These are phyloP conservation scores for Mixornis gularis DNA, from an alignment of 2,113 vertebrate genomes.

Conservation along the genomic window DNA sequence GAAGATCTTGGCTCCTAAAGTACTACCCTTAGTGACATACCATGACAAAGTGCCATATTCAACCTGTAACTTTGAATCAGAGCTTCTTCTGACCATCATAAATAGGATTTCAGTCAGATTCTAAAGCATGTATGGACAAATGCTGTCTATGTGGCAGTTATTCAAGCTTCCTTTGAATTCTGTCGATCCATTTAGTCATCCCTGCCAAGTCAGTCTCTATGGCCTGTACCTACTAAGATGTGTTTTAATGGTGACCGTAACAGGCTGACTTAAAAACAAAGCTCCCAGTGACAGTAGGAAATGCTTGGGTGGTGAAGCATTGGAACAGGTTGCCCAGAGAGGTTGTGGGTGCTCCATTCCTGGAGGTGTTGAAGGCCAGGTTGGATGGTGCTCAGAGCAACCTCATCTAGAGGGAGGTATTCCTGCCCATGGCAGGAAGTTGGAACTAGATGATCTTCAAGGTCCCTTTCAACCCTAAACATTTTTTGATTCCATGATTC, in stretches of 20 bases:
- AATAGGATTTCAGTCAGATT: conserved; percentile 11
- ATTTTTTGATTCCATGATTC: background rate
- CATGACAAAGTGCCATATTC: background rate
- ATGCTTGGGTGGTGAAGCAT: background rate
- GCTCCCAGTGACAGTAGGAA: background rate
- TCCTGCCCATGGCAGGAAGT: background rate
- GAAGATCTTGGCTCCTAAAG: background rate
- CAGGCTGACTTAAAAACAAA: background rate
- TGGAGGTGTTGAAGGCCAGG: background rate
- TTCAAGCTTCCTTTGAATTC: conserved; percentile 2
- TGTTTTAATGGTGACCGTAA: background rate
- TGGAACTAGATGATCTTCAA: background rate
- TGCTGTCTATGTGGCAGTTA: background rate
- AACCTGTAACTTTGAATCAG: background rate
- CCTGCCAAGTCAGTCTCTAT: background rate
- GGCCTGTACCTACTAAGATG: background rate
- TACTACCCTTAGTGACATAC: background rate
- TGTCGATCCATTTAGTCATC: background rate
- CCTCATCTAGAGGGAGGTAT: background rate
- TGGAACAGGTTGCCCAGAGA: background rate
- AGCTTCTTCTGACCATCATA: background rate
- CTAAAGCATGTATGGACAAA: background rate
- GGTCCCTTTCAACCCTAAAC: background rate
- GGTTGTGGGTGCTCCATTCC: background rate
- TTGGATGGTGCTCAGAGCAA: background rate